These are phyloP conservation scores for Grallaria varia DNA, from an alignment of 2,113 vertebrate genomes.

Conservation along the genomic window DNA sequence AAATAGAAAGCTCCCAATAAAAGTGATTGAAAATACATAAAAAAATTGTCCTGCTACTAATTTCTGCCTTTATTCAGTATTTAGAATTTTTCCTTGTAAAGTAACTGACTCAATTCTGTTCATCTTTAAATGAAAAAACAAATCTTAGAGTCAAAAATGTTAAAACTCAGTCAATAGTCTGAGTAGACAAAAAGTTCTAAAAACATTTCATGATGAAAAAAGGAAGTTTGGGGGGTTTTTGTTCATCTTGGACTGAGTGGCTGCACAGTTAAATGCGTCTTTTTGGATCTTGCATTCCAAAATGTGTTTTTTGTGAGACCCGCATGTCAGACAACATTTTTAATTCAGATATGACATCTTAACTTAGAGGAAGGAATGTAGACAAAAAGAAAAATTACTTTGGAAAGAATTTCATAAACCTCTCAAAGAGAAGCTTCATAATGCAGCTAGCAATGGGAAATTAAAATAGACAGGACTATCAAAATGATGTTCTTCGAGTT, in stretches of 20 bases:
- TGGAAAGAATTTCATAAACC: background rate
- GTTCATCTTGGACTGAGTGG: background rate
- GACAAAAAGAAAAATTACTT: background rate
- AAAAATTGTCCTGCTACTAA: background rate
- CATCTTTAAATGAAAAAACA: background rate
- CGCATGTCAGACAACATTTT: background rate
- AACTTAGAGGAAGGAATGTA: background rate
- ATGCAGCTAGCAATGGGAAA: background rate
- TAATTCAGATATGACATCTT: background rate
- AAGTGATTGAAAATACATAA: background rate
- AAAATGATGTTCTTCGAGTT: background rate
- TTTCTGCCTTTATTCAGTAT: background rate
- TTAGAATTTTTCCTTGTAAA: background rate
- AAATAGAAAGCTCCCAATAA: background rate
- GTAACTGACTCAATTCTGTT: background rate
- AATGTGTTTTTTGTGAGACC: background rate
- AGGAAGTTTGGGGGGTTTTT: background rate
- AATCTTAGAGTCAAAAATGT: background rate
- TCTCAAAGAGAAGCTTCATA: background rate
- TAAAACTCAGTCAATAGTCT: background rate
- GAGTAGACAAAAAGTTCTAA: background rate
- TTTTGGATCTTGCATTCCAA: background rate
- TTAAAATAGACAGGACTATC: background rate
- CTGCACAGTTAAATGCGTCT: background rate
- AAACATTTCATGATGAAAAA: background rate